These are phyloP conservation scores for Coturnix japonica DNA, from an alignment of 2,113 vertebrate species.

Conservation along the genomic window DNA sequence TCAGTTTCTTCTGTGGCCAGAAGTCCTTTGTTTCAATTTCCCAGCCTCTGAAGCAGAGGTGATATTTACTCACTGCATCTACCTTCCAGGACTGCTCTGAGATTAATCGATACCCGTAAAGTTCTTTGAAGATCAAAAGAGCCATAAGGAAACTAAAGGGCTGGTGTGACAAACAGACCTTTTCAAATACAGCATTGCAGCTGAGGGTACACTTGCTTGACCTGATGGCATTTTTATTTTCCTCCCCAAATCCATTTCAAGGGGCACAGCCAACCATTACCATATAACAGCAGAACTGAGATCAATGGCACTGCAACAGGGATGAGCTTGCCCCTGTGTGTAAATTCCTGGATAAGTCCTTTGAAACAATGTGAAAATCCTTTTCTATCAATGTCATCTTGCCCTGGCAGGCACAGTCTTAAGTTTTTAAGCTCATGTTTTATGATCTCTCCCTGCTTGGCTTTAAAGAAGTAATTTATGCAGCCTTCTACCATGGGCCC, in stretches of 20 bases:
- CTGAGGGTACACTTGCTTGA: background rate
- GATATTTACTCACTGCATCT: background rate
- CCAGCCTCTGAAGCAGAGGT: background rate
- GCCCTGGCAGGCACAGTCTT: background rate
- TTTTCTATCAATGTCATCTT: background rate
- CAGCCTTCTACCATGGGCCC: background rate
- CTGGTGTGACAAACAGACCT: background rate
- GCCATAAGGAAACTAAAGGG: background rate
- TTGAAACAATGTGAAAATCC: conserved; percentile 1
- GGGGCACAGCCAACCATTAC: background rate
- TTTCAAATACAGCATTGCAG: background rate
- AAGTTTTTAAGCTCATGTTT: background rate
- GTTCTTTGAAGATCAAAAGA: background rate
- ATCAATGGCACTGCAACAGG: background rate
- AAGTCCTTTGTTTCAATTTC: background rate
- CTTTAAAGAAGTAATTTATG: conserved; percentile 13
- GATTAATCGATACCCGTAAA: background rate
- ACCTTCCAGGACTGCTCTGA: background rate
- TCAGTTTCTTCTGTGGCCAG: background rate
- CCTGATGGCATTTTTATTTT: background rate
- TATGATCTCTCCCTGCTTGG: background rate
- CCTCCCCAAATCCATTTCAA: background rate
- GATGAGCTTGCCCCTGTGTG: background rate
- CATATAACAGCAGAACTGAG: background rate
- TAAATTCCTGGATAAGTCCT: background rate